A percentile compares a stretch with the other conserved stretches of the same genome.
These are phyloP conservation scores for Tenthredo livida DNA, from an alignment of 2,888 invertebrate species.

Conservation along the genomic window DNA sequence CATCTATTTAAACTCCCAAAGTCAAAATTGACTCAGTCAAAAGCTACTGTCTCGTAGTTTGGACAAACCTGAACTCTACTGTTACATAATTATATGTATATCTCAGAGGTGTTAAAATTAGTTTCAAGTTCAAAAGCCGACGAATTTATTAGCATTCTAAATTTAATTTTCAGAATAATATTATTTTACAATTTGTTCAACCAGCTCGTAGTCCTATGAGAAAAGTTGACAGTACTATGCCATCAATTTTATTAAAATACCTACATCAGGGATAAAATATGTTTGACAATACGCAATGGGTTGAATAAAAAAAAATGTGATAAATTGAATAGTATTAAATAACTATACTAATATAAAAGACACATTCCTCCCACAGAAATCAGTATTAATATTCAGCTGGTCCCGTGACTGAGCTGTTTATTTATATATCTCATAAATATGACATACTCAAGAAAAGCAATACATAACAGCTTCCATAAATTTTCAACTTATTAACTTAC, in stretches of 20 bases:
- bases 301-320: constrained; percentile 14
- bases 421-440: constrained; percentile 45
- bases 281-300: constrained; percentile 7
- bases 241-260: not conserved
- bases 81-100: not conserved
- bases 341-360: not conserved
- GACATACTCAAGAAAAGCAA: constrained; percentile 38
- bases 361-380: constrained; percentile 38
- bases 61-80: not conserved
- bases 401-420: constrained; percentile 24
- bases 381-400: constrained; percentile 42
- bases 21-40: not conserved
- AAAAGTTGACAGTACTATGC: not conserved
- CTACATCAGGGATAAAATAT: not conserved
- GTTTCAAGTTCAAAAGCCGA: constrained; percentile 4
- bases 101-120: not conserved
- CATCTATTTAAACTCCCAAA: not conserved
- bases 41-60: not conserved
- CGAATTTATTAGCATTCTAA: not conserved
- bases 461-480: constrained; percentile 19
- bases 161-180: not conserved
- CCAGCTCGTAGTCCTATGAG: not conserved
- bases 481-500: constrained; percentile 41
- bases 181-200: not conserved
- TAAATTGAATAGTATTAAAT: constrained; percentile 28